Conservation (phyloP, 1,140 invertebrate species). For the Drosophila parabipectinata region DNA sequence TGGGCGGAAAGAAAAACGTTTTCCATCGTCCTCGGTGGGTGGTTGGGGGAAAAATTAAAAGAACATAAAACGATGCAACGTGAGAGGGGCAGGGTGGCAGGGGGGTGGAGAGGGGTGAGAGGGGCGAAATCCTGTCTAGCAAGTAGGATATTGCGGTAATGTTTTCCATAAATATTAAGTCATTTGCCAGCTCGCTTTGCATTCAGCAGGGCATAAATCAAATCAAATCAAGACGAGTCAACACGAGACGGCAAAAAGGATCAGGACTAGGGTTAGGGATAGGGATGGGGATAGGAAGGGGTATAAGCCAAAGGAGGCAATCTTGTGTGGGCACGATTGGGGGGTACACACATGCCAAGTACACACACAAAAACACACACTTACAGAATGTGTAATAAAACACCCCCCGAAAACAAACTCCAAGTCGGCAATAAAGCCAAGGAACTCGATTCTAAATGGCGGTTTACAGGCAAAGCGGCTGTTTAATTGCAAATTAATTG, state of each 20-base stretch:
- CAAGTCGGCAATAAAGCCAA: constrained; percentile 1
- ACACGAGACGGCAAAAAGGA: constrained; percentile 19
- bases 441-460: not conserved
- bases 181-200: constrained; percentile 48
- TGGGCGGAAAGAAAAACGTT: constrained; percentile 7
- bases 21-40: constrained; percentile 3
- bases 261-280: too few relatives aligned
- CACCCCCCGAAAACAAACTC: constrained; percentile 3
- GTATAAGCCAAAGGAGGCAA: too few relatives aligned
- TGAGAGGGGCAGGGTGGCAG: not conserved
- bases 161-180: constrained; percentile 56
- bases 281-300: too few relatives aligned
- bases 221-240: constrained; percentile 46
- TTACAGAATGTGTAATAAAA: constrained; percentile 31
- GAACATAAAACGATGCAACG: constrained; percentile 44
- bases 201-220: constrained; percentile 49
- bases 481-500: constrained; percentile 40
- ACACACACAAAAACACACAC: constrained; percentile 2
- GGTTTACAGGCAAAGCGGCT: constrained; percentile 3
- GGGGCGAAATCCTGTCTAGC: constrained; percentile 23
- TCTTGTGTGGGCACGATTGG: too few relatives aligned
- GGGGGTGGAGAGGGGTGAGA: not conserved
- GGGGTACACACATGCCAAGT: not conserved
- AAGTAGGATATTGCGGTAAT: constrained; percentile 48
- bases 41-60: constrained; percentile 49